Base-by-base conservation (phyloP, 2,888 invertebrate species). In the Colostygia pectinataria region DNA sequence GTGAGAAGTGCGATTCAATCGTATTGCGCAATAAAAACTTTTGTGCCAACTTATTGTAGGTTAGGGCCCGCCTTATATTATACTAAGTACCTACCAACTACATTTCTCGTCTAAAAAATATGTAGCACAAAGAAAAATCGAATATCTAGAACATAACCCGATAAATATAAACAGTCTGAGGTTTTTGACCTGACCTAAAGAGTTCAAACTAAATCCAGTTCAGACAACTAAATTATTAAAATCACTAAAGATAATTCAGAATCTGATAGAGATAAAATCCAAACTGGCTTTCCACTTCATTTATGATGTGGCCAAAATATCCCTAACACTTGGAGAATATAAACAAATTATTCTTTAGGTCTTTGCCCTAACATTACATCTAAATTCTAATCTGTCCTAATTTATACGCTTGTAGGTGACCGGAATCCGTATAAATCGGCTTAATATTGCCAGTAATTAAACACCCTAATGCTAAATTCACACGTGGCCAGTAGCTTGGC, bases 361-460 rank as follows among this genome's bases (percentile, higher is more conserved):
- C 6, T 20, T n/a, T n/a, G n/a, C n/a, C n/a, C n/a, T n/a, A 15
- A 15, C n/a, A 12, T 31, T 9, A 28, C 31, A 32, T 25, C 15
- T 29, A 39, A 43, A 23, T 38, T 25, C 15, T 29, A 39, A 43
- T 28, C 38, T 36, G 28, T n/a, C n/a, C 23, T 8, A 37, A 43
- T 43, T 43, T 42, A 28, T 9, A 28, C 12, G 28, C 20, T 31
- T 31, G 20, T 15, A 9, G 33, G 33, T 43, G 27, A 51, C n/a
- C 25, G 41, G 41, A 50, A 50, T 43, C 46, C 42, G 10, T 39
- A 47, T 40, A 8, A 37, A 37, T 31, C 38, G 28, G 33, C 39
- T 37, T 28, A 28, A 52, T 33, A 24, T 39, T 29, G 14, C 33
- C 12, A 34, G 45, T 48, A 41, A 53, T 39, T 42, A 46, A 39